phyloP scores from a whole-genome alignment of 2,113 vertebrate species.

The Natator depressus region DNA sequence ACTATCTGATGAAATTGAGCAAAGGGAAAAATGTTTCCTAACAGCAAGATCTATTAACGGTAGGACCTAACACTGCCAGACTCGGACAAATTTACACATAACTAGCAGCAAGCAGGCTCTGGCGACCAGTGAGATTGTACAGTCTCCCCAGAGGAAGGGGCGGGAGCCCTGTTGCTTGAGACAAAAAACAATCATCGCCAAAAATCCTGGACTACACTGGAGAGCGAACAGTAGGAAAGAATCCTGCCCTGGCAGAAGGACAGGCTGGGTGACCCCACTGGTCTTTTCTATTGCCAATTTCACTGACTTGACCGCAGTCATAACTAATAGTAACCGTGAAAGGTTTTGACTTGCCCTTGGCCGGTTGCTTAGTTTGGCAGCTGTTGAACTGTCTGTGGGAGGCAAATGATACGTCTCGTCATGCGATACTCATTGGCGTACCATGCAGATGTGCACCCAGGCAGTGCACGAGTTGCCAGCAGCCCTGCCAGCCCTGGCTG shows the following conservation, averaged over 20 bases:
- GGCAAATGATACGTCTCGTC: slow-evolving; percentile 22
- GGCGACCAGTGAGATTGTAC: accelerated
- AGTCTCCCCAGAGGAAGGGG: accelerated
- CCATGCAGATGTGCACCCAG: neutral
- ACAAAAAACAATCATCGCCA: accelerated
- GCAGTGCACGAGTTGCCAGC: accelerated
- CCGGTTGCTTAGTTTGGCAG: slow-evolving; percentile 70
- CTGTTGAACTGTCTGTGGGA: slow-evolving; percentile 72
- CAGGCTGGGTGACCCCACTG: neutral
- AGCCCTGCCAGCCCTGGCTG: neutral
- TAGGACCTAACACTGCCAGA: neutral
- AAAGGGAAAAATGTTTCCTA: neutral
- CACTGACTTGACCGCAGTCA: neutral
- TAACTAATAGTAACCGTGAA: neutral
- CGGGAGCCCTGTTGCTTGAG: no score
- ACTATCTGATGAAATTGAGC: neutral
- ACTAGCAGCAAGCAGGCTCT: accelerated
- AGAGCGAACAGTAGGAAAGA: neutral
- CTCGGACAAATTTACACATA: neutral
- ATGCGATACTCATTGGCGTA: slow-evolving; percentile 45
- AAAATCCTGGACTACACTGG: neutral
- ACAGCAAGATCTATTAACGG: neutral
- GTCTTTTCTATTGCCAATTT: neutral
- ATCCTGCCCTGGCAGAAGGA: neutral
- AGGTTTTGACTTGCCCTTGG: neutral